Evolutionary conservation across 2,797 vertebrate genomes (phyloP).

Genomic region (Helostoma temminkii): DNA sequence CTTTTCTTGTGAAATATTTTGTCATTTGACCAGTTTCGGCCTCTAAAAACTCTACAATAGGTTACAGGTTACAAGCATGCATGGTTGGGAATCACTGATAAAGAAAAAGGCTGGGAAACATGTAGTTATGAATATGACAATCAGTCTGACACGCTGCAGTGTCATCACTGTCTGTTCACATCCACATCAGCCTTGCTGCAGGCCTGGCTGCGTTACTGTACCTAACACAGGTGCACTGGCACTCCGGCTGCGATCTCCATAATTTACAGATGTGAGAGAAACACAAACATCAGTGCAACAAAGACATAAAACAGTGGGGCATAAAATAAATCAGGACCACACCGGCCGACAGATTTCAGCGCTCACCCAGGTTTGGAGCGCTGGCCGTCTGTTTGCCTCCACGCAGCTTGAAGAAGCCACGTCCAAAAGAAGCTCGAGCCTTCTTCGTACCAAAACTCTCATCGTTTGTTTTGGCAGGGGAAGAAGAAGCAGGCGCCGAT

Average conservation of each 20-base stretch:
- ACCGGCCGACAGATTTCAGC: not conserved
- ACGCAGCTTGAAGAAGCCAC: slow-evolving; percentile 95
- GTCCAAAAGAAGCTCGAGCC: slow-evolving; percentile 92
- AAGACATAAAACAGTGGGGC: not conserved
- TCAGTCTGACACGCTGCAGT: not conserved
- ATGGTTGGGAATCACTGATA: slow-evolving; percentile 7
- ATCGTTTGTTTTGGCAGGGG: slow-evolving; percentile 70
- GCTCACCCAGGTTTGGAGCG: slow-evolving; percentile 89
- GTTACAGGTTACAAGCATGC: no score
- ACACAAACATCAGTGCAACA: slow-evolving; percentile 14
- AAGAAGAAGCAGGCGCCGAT: slow-evolving; percentile 72
- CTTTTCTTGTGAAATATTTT: not conserved
- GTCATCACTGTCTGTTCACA: slow-evolving; percentile 46
- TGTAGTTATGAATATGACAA: not conserved
- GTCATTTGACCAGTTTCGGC: not conserved
- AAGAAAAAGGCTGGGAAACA: not conserved
- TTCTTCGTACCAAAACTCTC: slow-evolving; percentile 91
- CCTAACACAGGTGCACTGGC: slow-evolving; percentile 90
- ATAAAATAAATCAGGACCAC: not conserved
- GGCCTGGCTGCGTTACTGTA: slow-evolving; percentile 79
- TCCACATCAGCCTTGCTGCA: slow-evolving; percentile 69
- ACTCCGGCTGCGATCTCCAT: slow-evolving; percentile 91
- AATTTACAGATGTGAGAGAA: slow-evolving; percentile 38
- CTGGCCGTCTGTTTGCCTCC: slow-evolving; percentile 90
- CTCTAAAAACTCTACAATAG: no score